These are phyloP conservation scores for Cloeon dipterum DNA, from an alignment of 2,888 invertebrate genomes.

Conservation along the genomic window DNA sequence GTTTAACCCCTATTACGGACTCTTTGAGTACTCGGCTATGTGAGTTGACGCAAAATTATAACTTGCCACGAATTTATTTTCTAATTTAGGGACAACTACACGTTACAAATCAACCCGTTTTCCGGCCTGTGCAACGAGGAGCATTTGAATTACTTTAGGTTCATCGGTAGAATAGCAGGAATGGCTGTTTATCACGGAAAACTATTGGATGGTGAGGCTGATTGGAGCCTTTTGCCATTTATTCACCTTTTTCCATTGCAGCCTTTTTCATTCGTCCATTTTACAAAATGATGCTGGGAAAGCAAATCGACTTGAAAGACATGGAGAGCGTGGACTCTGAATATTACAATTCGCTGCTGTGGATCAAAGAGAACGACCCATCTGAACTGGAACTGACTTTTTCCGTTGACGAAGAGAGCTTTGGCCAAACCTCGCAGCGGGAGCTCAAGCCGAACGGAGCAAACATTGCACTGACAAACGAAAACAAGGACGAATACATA, in stretches of 20 bases:
- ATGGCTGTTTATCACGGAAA: constrained; percentile 99
- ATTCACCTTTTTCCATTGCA: constrained; percentile 18
- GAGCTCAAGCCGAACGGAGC: constrained; percentile 81
- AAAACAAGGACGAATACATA: constrained; percentile 94
- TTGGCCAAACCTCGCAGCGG: constrained; percentile 81
- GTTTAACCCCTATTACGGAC: constrained; percentile 99
- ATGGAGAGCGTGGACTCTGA: constrained; percentile 99
- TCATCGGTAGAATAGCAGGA: constrained; percentile 92
- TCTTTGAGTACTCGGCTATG: constrained; percentile 99
- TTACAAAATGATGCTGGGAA: constrained; percentile 98
- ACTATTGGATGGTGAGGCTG: constrained; percentile 77
- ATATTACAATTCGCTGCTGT: constrained; percentile 91
- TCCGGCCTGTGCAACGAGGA: constrained; percentile 96
- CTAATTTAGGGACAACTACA: constrained; percentile 71
- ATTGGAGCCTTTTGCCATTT: too few relatives aligned
- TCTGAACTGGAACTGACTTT: constrained; percentile 85
- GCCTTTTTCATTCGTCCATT: constrained; percentile 99
- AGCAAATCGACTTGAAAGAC: constrained; percentile 79
- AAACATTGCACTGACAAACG: constrained; percentile 71
- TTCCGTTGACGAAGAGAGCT: constrained; percentile 88
- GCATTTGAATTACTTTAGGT: constrained; percentile 93
- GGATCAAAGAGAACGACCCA: constrained; percentile 92
- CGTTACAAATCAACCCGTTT: constrained; percentile 94
- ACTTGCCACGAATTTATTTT: too few relatives aligned
- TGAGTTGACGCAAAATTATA: constrained; percentile 21